A percentile compares a stretch with the other conserved stretches of the same genome.
phyloP scores from a whole-genome alignment of 2,113 vertebrate species.

The Bos taurus region DNA sequence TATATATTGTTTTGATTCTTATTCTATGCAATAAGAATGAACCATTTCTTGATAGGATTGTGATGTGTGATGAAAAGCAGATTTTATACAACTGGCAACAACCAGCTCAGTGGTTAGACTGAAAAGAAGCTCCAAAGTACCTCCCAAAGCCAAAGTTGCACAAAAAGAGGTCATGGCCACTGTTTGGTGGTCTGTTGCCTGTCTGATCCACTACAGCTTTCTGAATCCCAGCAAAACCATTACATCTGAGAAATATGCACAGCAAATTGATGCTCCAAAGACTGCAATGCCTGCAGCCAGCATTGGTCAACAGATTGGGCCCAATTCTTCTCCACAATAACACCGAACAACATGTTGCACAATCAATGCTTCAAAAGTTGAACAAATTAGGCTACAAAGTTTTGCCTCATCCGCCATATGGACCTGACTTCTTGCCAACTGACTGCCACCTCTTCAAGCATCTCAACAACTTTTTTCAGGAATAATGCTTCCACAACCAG shows the following conservation, averaged over 20 bases:
- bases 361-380: neutral
- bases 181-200: neutral
- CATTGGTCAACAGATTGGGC: neutral
- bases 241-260: neutral
- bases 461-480: neutral
- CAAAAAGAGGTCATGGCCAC: neutral
- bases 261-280: neutral
- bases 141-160: neutral
- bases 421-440: neutral
- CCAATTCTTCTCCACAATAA: neutral
- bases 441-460: neutral
- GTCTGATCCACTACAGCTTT: neutral
- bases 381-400: neutral
- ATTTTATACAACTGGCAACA: neutral
- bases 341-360: neutral
- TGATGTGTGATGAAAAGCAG: accelerated
- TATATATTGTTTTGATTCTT: neutral
- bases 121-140: neutral
- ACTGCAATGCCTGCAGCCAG: neutral
- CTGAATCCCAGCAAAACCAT: neutral
- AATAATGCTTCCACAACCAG: neutral
- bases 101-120: neutral
- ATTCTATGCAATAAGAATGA: neutral
- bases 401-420: neutral
- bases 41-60: neutral